A percentile compares a stretch with the other conserved stretches of the same genome.
Evolutionary conservation across 2,113 vertebrate genomes (phyloP).

Genomic region (Columba livia): DNA sequence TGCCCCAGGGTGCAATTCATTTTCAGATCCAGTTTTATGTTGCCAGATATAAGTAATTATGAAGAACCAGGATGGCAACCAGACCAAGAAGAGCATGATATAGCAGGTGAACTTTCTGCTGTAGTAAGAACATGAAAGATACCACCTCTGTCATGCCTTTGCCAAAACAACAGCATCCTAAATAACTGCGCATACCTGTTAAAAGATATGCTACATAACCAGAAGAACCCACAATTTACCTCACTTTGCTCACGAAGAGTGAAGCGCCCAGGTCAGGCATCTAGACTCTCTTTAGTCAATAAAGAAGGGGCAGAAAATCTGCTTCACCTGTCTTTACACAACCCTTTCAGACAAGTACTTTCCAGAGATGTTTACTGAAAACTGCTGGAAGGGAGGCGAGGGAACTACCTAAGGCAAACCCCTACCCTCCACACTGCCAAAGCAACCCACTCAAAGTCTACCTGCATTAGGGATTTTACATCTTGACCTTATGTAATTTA

Average conservation of each 20-base stretch:
- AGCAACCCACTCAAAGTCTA: not conserved
- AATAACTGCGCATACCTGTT: not conserved
- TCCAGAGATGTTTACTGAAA: not conserved
- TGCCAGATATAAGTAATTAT: not conserved
- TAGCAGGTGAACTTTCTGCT: not conserved
- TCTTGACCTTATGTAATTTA: not conserved
- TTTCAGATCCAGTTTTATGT: not conserved
- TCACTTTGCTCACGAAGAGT: not conserved
- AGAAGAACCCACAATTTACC: not conserved
- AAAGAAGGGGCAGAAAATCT: not conserved
- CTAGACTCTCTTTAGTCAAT: not conserved
- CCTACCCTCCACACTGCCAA: not conserved
- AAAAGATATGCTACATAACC: not conserved
- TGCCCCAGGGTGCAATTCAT: not conserved
- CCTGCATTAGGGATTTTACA: not conserved
- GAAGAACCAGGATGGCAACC: not conserved
- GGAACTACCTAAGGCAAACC: not conserved
- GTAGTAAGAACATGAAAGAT: not conserved
- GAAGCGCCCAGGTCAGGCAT: not conserved
- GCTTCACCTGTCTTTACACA: not conserved
- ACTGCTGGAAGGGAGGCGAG: not conserved
- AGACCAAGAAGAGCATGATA: not conserved
- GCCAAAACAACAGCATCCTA: not conserved
- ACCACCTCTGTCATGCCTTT: not conserved
- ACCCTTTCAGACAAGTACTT: not conserved